These are phyloP conservation scores for Sorex araneus DNA, from an alignment of 2,113 vertebrate species.

Conservation along the genomic window DNA sequence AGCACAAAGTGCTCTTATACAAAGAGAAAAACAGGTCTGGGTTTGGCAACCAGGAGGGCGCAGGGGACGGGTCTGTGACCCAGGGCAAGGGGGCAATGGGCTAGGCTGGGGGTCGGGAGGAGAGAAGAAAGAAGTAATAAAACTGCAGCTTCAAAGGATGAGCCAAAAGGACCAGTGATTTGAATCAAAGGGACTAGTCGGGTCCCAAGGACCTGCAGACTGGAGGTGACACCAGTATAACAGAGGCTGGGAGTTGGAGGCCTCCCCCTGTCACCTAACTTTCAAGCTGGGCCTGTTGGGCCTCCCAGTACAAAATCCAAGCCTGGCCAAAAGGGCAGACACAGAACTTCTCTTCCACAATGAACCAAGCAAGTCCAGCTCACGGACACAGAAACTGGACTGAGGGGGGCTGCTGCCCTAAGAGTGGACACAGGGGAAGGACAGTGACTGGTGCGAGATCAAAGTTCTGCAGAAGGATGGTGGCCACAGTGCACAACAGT, in stretches of 20 bases:
- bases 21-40: background rate
- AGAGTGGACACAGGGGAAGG: too few relatives aligned
- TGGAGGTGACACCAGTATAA: background rate
- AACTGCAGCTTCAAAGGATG: constrained; percentile 51
- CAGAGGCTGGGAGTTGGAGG: background rate
- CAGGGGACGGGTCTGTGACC: background rate
- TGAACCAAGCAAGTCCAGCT: background rate
- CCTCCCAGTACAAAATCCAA: background rate
- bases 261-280: background rate
- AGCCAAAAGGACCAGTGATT: constrained; percentile 57
- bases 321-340: background rate
- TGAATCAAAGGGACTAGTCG: constrained; percentile 22
- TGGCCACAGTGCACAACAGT: background rate
- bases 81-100: background rate
- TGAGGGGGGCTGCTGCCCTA: too few relatives aligned
- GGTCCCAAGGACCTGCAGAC: background rate
- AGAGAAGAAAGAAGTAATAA: constrained; percentile 28
- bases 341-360: background rate
- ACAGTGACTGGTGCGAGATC: background rate
- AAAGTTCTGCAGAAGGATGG: background rate
- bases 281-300: background rate
- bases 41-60: background rate
- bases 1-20: background rate
- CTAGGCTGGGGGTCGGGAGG: background rate
- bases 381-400: background rate